phyloP scores from a whole-genome alignment of 2,113 vertebrate species.

The Uropsilus gracilis region DNA sequence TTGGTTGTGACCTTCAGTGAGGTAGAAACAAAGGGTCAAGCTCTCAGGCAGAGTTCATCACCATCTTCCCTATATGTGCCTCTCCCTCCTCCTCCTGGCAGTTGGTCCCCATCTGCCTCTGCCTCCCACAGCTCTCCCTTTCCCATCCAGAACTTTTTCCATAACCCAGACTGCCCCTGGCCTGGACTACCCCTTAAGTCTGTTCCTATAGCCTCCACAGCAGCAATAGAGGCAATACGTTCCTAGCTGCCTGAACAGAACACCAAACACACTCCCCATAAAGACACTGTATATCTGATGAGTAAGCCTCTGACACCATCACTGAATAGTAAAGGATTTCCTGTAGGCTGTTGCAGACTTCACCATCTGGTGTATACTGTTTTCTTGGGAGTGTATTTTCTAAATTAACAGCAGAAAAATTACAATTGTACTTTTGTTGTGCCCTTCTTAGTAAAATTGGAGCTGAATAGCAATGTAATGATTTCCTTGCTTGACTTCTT shows the following conservation, averaged over 20 bases:
- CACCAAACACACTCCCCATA: neutral
- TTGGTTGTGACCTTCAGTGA: neutral
- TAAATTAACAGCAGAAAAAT: neutral
- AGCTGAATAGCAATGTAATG: neutral
- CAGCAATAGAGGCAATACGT: no score
- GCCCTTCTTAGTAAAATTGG: neutral
- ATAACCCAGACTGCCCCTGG: neutral
- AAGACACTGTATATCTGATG: neutral
- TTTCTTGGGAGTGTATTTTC: conserved; percentile 7
- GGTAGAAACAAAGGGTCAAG: neutral
- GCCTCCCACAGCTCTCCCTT: no score
- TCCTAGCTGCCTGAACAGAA: neutral
- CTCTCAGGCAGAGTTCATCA: neutral
- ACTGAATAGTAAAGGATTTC: neutral
- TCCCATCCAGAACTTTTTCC: neutral
- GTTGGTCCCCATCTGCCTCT: neutral
- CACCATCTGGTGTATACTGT: neutral
- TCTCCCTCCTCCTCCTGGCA: neutral
- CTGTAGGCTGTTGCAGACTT: neutral
- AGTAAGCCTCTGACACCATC: neutral
- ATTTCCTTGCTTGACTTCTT: neutral
- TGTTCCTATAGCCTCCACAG: neutral
- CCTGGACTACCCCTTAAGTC: neutral
- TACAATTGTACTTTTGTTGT: neutral
- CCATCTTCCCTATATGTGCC: neutral